Base-by-base conservation (phyloP, 2,113 vertebrate genomes). In the Shinisaurus crocodilurus region DNA sequence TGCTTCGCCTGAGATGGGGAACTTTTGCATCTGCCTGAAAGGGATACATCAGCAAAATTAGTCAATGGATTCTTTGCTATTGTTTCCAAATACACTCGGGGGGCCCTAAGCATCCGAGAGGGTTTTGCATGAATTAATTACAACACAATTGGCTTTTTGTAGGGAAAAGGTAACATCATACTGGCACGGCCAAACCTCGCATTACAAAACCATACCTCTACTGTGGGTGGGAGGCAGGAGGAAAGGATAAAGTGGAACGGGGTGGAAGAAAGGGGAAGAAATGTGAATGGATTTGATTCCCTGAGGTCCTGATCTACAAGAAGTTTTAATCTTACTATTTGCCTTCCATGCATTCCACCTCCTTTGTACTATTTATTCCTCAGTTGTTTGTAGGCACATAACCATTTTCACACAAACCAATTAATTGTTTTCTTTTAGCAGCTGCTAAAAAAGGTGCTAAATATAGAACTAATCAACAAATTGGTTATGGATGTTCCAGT, bases 91-190 rank as follows among this genome's bases (percentile, higher is more conserved):
- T 1, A 50, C 13, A 48, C 54, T 75, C 63, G 81, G 82, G 34
- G 8, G 18, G 29, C 15, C 88, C 37, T 34, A 8, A 29, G 40
- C 82, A 87, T 54, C 57, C 54, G 82, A 48, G 34, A 86, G n/a
- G 25, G 9, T n/a, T 76, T 82, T 91, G 65, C 34, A 50, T 88
- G 88, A 34, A n/a, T 50, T 86, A 45, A 63, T 63, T 87, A 25
- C 0, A 88, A 32, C 10, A 80, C 77, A 92, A 93, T 67, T 89
- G 67, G 1, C 82, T 91, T 92, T 88, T 92, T 95, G 92, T 92
- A 60, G 54, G 82, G 67, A 91, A 90, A 83, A 40, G 1, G 48
- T 85, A 91, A 88, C 40, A 74, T 86, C 84, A 90, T 29, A 80
- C 65, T 5, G 72, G 37, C 40, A 13, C 1, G 57, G 88, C 85